Evolutionary conservation across 2,797 vertebrate species (phyloP).

Genomic region (Karalla daura): DNA sequence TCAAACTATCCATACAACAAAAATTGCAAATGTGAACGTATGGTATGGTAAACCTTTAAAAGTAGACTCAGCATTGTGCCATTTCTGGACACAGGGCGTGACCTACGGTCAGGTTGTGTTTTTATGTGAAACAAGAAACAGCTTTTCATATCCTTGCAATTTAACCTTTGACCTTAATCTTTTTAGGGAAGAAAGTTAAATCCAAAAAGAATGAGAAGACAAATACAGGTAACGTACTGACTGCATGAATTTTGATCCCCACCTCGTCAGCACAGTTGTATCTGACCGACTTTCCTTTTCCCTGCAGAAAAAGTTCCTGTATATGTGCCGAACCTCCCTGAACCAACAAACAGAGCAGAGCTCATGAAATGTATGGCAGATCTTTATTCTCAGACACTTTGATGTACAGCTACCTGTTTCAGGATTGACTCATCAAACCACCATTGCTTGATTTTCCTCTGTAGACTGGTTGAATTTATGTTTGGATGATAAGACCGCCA

Average conservation of each 20-base stretch:
- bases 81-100: neutral
- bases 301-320: slow-evolving; percentile 44
- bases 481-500: slow-evolving; percentile 74
- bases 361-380: slow-evolving; percentile 60
- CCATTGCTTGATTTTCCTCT: neutral
- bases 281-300: neutral
- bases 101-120: neutral
- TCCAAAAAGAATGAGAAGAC: slow-evolving; percentile 36
- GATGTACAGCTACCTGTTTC: neutral
- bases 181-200: slow-evolving; percentile 49
- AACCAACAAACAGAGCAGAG: slow-evolving; percentile 66
- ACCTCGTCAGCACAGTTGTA: neutral
- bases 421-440: neutral
- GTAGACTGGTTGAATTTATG: slow-evolving; percentile 66
- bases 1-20: neutral
- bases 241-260: accelerated
- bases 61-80: neutral
- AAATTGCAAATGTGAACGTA: neutral
- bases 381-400: neutral
- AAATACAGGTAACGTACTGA: slow-evolving; percentile 33
- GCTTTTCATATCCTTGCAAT: neutral
- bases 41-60: neutral
- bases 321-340: slow-evolving; percentile 62
- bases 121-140: neutral
- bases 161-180: slow-evolving; percentile 16